Evolutionary conservation across 2,888 invertebrate genomes (phyloP), one percentile per base, ranked within the genome.

Genomic region (Thymelicus acteon): DNA sequence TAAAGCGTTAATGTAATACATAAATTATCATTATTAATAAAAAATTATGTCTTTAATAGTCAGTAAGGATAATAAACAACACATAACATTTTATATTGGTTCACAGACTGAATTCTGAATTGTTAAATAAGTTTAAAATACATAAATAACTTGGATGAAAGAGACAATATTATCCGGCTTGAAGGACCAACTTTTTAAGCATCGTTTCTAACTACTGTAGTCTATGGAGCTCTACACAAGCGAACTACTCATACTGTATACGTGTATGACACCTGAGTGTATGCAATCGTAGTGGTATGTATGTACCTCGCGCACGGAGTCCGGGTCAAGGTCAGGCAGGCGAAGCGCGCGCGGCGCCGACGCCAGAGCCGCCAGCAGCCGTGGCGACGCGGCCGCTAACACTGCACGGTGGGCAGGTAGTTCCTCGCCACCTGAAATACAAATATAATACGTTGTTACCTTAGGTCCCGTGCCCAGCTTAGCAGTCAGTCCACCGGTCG

Each of bases 351-450:
- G 73, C 31, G 78, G 74, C 66, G 92, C 75, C 94, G 94, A 79
- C 19, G 78, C 78, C 58, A 97, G 96, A 80, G 96, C 89, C 80
- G 97, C 96, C 83, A 97, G 96, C 75, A 97, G 94, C 86, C 96
- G 96, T 6, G 97, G 96, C 77, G 97, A 97, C 62, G 96, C 96
- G 77, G 97, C 96, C 6, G 97, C 97, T 79, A 97, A 92, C 72
- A 97, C 96, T 65, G 97, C 97, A 78, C 96, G 94, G 87, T 98
- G 98, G 87, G 97, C 97, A 44, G 89, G 78, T 76, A 89, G 82
- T 82, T 90, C 91, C 72, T 80, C 87, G 72, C 94, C 94, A 92
- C 95, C 95, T 83, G 57, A 4, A 57, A 57, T 13, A 57, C 57
- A 6, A 57, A 12, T 12, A 4, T 12, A 44, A 44, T 44, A 44